Percentiles rank a stretch among this genome's conserved stretches.
Conservation (phyloP, 2,113 vertebrate species). For the Lophotis ruficrista region DNA sequence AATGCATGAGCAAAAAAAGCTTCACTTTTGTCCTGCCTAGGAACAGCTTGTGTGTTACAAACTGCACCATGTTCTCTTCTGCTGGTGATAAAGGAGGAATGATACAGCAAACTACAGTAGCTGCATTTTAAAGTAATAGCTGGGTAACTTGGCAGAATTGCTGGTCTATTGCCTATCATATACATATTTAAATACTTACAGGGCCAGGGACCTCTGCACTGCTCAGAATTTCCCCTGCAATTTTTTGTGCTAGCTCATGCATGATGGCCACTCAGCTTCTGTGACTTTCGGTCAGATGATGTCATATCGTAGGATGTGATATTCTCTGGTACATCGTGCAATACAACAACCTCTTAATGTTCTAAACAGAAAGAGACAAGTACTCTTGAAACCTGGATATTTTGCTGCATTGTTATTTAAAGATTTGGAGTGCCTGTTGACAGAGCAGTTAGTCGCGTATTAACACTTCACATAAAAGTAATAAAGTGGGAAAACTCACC, state of each 20-base stretch:
- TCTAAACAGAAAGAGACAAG: slow-evolving; percentile 4
- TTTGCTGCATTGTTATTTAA: background rate
- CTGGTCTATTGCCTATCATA: no score
- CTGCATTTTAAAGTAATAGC: background rate
- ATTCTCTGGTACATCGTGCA: background rate
- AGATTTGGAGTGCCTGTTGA: background rate
- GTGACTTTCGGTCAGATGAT: background rate
- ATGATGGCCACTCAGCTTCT: background rate
- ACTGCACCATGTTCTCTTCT: background rate
- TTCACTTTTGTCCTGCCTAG: background rate
- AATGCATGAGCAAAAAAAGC: background rate
- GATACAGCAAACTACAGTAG: background rate
- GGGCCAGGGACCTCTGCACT: background rate
- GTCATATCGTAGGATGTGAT: background rate
- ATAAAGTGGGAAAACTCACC: background rate
- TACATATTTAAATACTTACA: background rate
- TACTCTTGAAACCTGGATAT: background rate
- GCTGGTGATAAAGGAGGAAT: background rate
- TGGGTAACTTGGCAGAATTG: background rate
- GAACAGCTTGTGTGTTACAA: background rate
- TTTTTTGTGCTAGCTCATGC: background rate
- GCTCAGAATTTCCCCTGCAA: background rate
- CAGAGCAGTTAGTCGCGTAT: background rate
- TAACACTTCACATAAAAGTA: background rate
- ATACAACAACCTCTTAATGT: background rate